Percentiles rank a stretch among this genome's conserved stretches.
Evolutionary conservation across 2,888 invertebrate genomes (phyloP).

Genomic region (Ophion costatus): DNA sequence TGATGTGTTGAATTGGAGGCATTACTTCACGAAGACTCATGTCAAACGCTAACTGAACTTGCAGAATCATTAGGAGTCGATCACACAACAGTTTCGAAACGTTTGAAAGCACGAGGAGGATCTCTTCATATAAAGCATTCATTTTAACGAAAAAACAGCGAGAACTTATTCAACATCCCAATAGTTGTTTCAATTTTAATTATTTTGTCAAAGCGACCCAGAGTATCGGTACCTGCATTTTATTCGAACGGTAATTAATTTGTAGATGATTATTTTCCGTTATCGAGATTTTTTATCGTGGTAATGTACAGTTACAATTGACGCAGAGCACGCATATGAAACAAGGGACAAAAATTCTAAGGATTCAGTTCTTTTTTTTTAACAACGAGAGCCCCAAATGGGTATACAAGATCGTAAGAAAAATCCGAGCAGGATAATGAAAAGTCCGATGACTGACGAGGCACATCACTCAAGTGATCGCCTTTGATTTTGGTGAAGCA

Average conservation of each 20-base stretch:
- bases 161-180: too few species aligned
- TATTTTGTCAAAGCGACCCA: not conserved
- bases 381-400: constrained; percentile 11
- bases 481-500: too few species aligned
- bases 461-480: too few species aligned
- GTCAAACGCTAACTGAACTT: too few species aligned
- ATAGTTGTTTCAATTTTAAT: not conserved
- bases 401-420: constrained; percentile 6
- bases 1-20: too few species aligned
- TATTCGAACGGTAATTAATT: not conserved
- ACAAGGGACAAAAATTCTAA: not conserved
- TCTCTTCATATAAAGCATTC: too few species aligned
- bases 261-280: not conserved
- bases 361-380: not conserved
- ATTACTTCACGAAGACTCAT: too few species aligned
- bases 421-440: not conserved
- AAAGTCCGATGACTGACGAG: not conserved
- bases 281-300: not conserved
- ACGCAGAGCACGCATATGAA: not conserved
- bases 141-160: too few species aligned
- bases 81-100: too few species aligned
- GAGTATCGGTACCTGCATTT: not conserved
- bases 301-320: not conserved
- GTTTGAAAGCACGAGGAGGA: too few species aligned
- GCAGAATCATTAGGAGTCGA: too few species aligned